Evolutionary conservation across 2,797 vertebrate genomes (phyloP).

Genomic region (Acanthornis magna): DNA sequence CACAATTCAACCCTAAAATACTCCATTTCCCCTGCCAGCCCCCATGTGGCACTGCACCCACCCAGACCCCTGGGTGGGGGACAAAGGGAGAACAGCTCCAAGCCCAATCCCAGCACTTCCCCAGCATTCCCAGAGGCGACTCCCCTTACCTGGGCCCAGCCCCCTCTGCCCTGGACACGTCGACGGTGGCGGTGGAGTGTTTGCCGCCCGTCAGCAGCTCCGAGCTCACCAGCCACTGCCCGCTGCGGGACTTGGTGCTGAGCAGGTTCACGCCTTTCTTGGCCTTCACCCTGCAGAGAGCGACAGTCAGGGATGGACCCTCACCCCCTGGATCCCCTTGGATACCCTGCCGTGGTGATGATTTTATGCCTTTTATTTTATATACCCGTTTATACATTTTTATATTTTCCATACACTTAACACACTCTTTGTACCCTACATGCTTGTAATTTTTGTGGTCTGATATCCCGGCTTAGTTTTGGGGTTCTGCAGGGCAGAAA

Average conservation of each 20-base stretch:
- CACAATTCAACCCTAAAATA: background rate
- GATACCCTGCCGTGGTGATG: background rate
- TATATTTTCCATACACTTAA: no score
- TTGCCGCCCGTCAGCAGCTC: slow-evolving; percentile 93
- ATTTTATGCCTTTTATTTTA: no score
- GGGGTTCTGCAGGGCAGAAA: no score
- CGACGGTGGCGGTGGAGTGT: slow-evolving; percentile 93
- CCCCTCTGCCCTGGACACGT: slow-evolving; percentile 84
- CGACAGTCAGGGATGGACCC: background rate
- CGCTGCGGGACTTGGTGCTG: slow-evolving; percentile 86
- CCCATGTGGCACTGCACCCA: rapidly evolving
- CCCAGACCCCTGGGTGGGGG: background rate
- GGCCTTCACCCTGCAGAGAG: slow-evolving; percentile 88
- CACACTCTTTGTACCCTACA: no score
- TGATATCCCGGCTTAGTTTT: no score
- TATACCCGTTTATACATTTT: no score
- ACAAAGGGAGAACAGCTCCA: rapidly evolving
- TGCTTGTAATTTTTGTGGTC: no score
- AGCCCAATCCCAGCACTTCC: background rate
- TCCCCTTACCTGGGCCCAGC: slow-evolving; percentile 80
- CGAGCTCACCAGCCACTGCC: slow-evolving; percentile 91
- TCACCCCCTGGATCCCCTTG: rapidly evolving
- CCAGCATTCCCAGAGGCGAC: background rate
- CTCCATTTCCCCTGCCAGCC: background rate
- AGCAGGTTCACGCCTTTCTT: slow-evolving; percentile 97